Evolutionary conservation across 2,888 invertebrate genomes (phyloP).

Genomic region (Cheilosia soror): DNA sequence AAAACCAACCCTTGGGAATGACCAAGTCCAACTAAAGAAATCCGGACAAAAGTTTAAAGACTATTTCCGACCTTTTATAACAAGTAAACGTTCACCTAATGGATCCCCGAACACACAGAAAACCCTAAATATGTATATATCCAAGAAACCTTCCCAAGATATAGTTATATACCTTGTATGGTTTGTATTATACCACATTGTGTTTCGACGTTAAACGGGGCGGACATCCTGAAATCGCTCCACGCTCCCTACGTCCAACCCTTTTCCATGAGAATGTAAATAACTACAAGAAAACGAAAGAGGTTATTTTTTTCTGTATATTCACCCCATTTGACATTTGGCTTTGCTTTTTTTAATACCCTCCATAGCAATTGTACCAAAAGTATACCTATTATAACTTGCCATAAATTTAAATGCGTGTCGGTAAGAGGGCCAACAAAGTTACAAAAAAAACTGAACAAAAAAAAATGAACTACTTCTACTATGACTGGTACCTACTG

Average conservation of each 20-base stretch:
- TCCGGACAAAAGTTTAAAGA: constrained; percentile 47
- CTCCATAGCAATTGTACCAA: constrained; percentile 6
- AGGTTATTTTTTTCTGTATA: background rate
- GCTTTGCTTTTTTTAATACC: constrained; percentile 15
- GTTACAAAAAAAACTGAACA: background rate
- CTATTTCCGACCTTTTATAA: constrained; percentile 55
- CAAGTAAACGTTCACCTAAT: constrained; percentile 52
- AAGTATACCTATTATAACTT: constrained; percentile 18
- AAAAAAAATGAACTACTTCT: background rate
- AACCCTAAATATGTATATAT: constrained; percentile 33
- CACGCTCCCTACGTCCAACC: constrained; percentile 17
- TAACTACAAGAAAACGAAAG: constrained; percentile 19
- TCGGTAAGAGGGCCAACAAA: constrained; percentile 27
- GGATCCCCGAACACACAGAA: constrained; percentile 38
- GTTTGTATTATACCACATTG: constrained; percentile 11
- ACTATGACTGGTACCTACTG: no score
- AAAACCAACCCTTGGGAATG: constrained; percentile 45
- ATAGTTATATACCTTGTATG: background rate
- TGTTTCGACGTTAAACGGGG: constrained; percentile 14
- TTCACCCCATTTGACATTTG: constrained; percentile 14
- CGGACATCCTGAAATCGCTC: constrained; percentile 34
- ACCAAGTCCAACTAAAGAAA: constrained; percentile 46
- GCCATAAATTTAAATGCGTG: constrained; percentile 39
- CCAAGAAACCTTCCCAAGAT: constrained; percentile 15
- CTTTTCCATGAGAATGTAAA: constrained; percentile 44